Evolutionary conservation across 1,140 invertebrate genomes (phyloP).

Genomic region (Heliothis virescens): DNA sequence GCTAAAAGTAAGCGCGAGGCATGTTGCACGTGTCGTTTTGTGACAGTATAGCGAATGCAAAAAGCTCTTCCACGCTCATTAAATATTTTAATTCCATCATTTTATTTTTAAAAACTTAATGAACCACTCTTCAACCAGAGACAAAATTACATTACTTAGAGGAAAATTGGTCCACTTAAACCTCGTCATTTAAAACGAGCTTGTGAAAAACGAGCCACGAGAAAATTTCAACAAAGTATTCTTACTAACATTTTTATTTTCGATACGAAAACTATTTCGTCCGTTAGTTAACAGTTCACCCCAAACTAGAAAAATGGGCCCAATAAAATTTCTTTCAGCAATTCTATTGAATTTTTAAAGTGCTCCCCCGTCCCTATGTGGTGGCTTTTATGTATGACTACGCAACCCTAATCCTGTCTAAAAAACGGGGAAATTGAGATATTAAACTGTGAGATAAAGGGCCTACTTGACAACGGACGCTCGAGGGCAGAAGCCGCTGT

Average conservation of each 20-base stretch:
- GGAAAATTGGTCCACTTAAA: not conserved
- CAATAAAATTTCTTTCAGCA: constrained; percentile 12
- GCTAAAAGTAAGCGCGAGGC: too few relatives aligned
- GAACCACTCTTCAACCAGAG: too few relatives aligned
- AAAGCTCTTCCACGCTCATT: not conserved
- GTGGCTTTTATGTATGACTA: constrained; percentile 19
- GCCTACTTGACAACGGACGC: constrained; percentile 31
- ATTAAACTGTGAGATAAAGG: constrained; percentile 68
- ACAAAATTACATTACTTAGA: not conserved
- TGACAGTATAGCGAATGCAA: too few relatives aligned
- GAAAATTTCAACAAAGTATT: constrained; percentile 11
- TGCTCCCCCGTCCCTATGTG: constrained; percentile 6
- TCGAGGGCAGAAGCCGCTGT: constrained; percentile 6
- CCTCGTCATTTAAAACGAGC: not conserved
- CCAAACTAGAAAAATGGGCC: not conserved
- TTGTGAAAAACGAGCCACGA: not conserved
- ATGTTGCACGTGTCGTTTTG: too few relatives aligned
- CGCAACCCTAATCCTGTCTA: constrained; percentile 34
- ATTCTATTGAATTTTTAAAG: constrained; percentile 38
- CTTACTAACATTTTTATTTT: constrained; percentile 37
- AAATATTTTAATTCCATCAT: too few relatives aligned
- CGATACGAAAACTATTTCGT: constrained; percentile 51
- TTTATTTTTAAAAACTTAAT: too few relatives aligned
- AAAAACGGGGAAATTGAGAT: constrained; percentile 71
- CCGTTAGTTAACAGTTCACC: constrained; percentile 25